These are phyloP conservation scores for Hylaea fasciaria DNA, from an alignment of 2,888 invertebrate species.

Conservation along the genomic window DNA sequence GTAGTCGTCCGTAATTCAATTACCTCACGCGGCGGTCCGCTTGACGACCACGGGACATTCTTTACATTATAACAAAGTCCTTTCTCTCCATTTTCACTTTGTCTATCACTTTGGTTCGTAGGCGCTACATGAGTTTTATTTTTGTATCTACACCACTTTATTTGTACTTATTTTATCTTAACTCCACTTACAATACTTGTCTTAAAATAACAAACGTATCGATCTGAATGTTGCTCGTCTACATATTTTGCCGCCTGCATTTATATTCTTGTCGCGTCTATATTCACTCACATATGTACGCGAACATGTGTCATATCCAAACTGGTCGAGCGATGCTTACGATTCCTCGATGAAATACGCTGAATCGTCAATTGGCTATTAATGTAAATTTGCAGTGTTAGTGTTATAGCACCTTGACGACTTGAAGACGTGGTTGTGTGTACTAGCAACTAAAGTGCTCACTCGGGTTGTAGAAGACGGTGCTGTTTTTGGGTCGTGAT, in stretches of 20 bases:
- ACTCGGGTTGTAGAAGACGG: constrained; percentile 51
- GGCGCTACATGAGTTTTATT: constrained; percentile 33
- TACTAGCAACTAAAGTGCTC: constrained; percentile 54
- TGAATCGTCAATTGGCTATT: constrained; percentile 73
- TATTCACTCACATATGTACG: constrained; percentile 58
- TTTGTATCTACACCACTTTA: constrained; percentile 17
- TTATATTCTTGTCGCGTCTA: constrained; percentile 59
- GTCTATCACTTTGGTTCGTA: constrained; percentile 26
- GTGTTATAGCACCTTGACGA: constrained; percentile 48
- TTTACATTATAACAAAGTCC: constrained; percentile 54
- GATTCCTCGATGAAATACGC: constrained; percentile 51
- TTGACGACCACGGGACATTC: constrained; percentile 53
- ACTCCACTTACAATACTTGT: constrained; percentile 16
- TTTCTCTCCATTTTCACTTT: constrained; percentile 47
- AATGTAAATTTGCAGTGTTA: constrained; percentile 70
- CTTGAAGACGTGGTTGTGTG: constrained; percentile 35
- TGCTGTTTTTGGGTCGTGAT: constrained; percentile 61
- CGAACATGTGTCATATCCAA: constrained; percentile 80
- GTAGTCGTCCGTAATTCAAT: constrained; percentile 76
- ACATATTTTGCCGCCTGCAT: constrained; percentile 53
- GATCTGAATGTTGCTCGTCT: constrained; percentile 46
- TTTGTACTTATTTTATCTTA: constrained; percentile 15
- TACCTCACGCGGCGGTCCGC: constrained; percentile 65
- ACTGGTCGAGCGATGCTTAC: constrained; percentile 55
- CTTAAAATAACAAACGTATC: constrained; percentile 40